Base-by-base conservation (phyloP, 2,797 vertebrate genomes). In the Aplochiton taeniatus region DNA sequence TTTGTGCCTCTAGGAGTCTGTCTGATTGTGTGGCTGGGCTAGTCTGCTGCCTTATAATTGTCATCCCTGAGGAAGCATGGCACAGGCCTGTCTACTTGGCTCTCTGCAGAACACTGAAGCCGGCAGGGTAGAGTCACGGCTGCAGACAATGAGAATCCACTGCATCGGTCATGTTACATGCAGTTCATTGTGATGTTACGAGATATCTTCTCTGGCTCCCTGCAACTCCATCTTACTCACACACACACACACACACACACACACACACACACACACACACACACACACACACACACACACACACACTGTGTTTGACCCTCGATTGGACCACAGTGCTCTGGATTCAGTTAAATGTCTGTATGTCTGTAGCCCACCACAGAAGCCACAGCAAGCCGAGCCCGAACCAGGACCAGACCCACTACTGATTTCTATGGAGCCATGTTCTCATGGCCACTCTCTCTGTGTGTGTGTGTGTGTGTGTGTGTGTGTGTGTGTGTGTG, bases 381-480 rank as follows among this genome's bases (percentile, higher is more conserved):
- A 56, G 19, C 54, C 54, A 41, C 54, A 42, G 54, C 20, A 42
- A 75, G 56, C 77, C 85, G 80, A 81, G 80, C 75, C 61, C 3
- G 18, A 86, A 85, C 76, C 74, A 74, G 67, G 70, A 64, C 78
- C 80, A 80, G 72, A 80, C 71, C 77, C 63, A 48, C 63, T 65
- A 72, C 73, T 78, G 77, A 83, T 83, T 89, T 88, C 69, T 75
- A 74, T 77, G 79, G 71, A 86, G 78, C 69, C 63, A 48, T 31
- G 19, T 79, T 87, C 80, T 76, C 76, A 74, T 65, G 77, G 63
- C 66, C n/a, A 51, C 62, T 65, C 51, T 47, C 16, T 73, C 0
- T 53, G 50, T 44, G 16, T 49, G 13, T 13, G 11, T 56, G 11
- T 56, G 18, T 31, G 9, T 59, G 12, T 31, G 19, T 13, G 19